phyloP scores from a whole-genome alignment of 2,888 invertebrate genomes.

The Cantharis lateralis region DNA sequence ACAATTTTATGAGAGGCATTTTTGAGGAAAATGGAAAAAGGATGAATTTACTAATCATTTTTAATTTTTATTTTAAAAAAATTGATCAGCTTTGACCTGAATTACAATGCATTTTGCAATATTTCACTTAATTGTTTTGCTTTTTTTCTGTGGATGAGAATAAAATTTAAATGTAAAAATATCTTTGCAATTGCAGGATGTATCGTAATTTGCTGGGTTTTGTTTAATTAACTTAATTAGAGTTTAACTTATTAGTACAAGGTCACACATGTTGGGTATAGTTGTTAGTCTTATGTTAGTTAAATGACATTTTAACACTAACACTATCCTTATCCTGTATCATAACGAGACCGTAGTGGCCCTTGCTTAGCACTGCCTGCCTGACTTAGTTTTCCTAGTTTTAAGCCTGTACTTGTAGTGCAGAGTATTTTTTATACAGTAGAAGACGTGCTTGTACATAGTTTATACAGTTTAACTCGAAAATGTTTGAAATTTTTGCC shows the following conservation, averaged over 20 bases:
- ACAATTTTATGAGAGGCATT: background rate
- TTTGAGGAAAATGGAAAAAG: background rate
- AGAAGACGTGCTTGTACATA: background rate
- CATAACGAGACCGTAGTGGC: slow-evolving; percentile 43
- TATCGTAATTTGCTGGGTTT: background rate
- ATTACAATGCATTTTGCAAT: background rate
- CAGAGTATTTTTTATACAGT: slow-evolving; percentile 3
- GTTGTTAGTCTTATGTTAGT: slow-evolving; percentile 9
- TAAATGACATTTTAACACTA: slow-evolving; percentile 46
- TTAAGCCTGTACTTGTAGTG: slow-evolving; percentile 6
- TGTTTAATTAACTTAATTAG: background rate
- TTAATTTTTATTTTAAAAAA: background rate
- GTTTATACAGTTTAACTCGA: background rate
- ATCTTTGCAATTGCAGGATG: background rate
- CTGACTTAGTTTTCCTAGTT: slow-evolving; percentile 37
- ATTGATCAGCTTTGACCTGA: background rate
- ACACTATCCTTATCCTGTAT: slow-evolving; percentile 44
- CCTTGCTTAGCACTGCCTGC: slow-evolving; percentile 54
- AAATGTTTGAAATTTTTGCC: background rate
- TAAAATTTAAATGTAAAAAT: background rate
- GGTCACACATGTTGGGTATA: slow-evolving; percentile 1
- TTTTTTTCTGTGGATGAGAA: background rate
- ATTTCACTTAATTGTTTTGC: background rate
- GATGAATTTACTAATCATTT: background rate
- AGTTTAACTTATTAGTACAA: slow-evolving; percentile 1